Percentiles rank a stretch among this genome's conserved stretches.
Conservation (phyloP, 2,797 vertebrate genomes). For the Macrochelys suwanniensis region DNA sequence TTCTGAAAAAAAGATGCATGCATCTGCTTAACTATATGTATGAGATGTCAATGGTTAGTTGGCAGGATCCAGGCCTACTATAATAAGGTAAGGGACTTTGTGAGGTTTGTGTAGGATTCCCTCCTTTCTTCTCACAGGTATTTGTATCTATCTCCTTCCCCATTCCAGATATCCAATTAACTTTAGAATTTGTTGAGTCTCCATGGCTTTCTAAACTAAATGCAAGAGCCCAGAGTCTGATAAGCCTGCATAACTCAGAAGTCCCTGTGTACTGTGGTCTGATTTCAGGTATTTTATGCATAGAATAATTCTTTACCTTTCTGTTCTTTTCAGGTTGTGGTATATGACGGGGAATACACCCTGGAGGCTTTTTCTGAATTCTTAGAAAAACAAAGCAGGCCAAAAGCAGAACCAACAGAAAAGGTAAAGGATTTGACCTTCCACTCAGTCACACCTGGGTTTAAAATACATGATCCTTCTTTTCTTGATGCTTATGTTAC, state of each 20-base stretch:
- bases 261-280: background rate
- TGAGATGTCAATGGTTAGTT: background rate
- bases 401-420: constrained; percentile 65
- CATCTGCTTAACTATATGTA: background rate
- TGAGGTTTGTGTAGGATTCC: background rate
- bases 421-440: constrained; percentile 75
- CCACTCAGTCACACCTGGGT: background rate
- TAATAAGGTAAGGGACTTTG: background rate
- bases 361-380: constrained; percentile 87
- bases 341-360: constrained; percentile 84
- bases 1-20: background rate
- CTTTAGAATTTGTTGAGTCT: background rate
- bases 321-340: constrained; percentile 82
- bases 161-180: background rate
- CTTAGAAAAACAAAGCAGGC: constrained; percentile 85
- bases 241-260: background rate
- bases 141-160: background rate
- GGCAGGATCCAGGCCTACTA: background rate
- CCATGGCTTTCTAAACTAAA: background rate
- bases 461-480: background rate
- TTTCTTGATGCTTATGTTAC: background rate
- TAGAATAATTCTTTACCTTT: background rate
- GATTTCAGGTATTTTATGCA: background rate
- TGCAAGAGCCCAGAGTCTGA: background rate
- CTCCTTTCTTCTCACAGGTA: background rate